Conservation (phyloP, 1,140 invertebrate genomes). For the Temnothorax curvispinosus region DNA sequence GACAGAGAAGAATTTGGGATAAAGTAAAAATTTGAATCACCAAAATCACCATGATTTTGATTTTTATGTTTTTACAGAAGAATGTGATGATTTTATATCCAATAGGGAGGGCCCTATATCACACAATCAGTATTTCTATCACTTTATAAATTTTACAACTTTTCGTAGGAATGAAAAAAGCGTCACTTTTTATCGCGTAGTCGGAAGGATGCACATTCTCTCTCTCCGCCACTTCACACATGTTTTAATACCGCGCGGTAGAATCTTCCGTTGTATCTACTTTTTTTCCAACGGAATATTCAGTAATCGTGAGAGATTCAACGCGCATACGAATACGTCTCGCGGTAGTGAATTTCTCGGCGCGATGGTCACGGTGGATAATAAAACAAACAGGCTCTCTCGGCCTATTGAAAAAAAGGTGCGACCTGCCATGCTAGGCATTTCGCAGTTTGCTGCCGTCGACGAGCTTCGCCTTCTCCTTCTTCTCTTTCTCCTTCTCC, state of each 20-base stretch:
- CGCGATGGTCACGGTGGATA: conserved; percentile 70
- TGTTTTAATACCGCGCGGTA: conserved; percentile 49
- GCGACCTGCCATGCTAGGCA: conserved; percentile 31
- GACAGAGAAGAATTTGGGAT: background rate
- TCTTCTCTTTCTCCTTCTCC: conserved; percentile 35
- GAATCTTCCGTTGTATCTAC: conserved; percentile 62
- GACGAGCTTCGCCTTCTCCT: conserved; percentile 30
- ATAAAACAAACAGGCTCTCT: conserved; percentile 67
- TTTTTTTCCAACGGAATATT: conserved; percentile 66
- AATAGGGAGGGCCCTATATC: background rate
- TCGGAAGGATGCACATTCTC: conserved; percentile 30
- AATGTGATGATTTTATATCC: background rate
- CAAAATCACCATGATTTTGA: background rate
- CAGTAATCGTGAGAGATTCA: conserved; percentile 73
- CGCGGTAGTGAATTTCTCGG: conserved; percentile 57
- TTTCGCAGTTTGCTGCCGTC: conserved; percentile 56
- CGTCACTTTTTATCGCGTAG: conserved; percentile 18
- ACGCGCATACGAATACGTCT: conserved; percentile 43
- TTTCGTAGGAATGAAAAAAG: conserved; percentile 22
- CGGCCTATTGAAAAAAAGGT: conserved; percentile 42
- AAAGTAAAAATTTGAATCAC: background rate
- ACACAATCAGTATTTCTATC: background rate
- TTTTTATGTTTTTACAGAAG: background rate
- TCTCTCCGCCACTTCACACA: conserved; percentile 62
- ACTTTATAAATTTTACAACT: background rate